A percentile compares a stretch with the other conserved stretches of the same genome.
Evolutionary conservation across 2,888 invertebrate genomes (phyloP).

Genomic region (Ametastegia equiseti): DNA sequence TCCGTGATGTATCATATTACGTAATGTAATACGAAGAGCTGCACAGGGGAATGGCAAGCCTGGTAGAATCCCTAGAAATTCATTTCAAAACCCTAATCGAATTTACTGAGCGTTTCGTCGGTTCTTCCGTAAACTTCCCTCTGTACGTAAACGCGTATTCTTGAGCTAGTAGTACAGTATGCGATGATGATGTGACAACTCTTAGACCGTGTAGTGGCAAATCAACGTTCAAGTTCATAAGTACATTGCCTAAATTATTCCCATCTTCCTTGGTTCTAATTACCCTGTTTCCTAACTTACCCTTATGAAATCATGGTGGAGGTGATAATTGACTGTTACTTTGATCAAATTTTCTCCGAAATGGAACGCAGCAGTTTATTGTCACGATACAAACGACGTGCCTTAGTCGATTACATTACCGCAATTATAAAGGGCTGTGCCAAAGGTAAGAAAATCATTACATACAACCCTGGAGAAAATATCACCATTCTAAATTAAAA

Average conservation of each 20-base stretch:
- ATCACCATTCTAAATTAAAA: too few species aligned
- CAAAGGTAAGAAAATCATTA: conserved; percentile 74
- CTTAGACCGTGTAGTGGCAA: background rate
- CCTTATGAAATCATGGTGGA: conserved; percentile 81
- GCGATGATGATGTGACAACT: too few species aligned
- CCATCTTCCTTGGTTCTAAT: background rate
- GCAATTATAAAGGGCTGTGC: conserved; percentile 87
- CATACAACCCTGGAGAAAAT: conserved; percentile 55
- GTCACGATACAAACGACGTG: conserved; percentile 84
- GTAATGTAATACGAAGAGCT: conserved; percentile 41
- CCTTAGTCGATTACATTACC: conserved; percentile 87
- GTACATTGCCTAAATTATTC: background rate
- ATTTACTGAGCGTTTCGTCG: conserved; percentile 59
- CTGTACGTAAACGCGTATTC: background rate
- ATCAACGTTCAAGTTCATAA: background rate
- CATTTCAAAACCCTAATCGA: conserved; percentile 66
- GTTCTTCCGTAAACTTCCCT: background rate
- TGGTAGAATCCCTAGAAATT: conserved; percentile 65
- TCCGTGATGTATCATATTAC: conserved; percentile 29
- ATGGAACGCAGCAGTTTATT: conserved; percentile 86
- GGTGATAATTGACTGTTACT: conserved; percentile 87
- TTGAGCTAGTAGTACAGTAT: too few species aligned
- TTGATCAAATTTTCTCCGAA: conserved; percentile 85
- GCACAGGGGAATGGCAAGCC: background rate
- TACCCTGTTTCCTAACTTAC: background rate